Base-by-base conservation (phyloP, 2,113 vertebrate species). In the Crotalus helleri region DNA sequence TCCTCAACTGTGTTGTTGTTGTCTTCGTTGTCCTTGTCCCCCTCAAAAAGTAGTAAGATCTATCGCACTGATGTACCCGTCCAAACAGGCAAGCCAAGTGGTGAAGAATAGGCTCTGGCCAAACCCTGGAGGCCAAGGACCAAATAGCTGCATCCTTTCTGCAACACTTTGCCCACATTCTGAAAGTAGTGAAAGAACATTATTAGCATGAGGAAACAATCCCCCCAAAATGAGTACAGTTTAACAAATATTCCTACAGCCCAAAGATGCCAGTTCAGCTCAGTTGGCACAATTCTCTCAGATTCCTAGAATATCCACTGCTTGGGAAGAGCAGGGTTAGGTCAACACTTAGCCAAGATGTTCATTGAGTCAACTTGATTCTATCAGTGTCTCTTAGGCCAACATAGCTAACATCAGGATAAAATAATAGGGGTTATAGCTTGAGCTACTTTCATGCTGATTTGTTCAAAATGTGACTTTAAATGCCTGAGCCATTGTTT, bases 61-160 rank as follows among this genome's bases (percentile, higher is more conserved):
- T 98, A 98, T 94, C 96, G 98, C 91, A 97, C 64, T 0, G 97
- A 94, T 0, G 98, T 97, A 1, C 97, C 95, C 87, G 99, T 98
- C 0, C 98, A 97, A 89, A 98, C 95, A 4, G 98, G 95, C 5
- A 98, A 96, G 0, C 97, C 97, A 1, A 98, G 97, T 0, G 99
- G 99, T 54, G 98, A 97, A 0, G 98, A 97, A 93, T 99, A 99
- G 64, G 98, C 98, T 0, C 97, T 95, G 0, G 98, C 98, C 26
- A 99, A 97, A 24, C 98, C 98, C 93, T 99, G 98, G 59, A 99
- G 97, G 11, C 99, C 99, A 0, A 99, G 93, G 95, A 98, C 97
- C 54, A 99, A 26, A 94, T 98, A 99, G 95, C 95, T 98, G 96
- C 99, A 99, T 15, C 98, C 98, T 96, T 98, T 98, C 54, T 96